Percentiles rank a stretch among this genome's conserved stretches.
Evolutionary conservation across 2,888 invertebrate species (phyloP).

Genomic region (Trichogramma dendrolimi): DNA sequence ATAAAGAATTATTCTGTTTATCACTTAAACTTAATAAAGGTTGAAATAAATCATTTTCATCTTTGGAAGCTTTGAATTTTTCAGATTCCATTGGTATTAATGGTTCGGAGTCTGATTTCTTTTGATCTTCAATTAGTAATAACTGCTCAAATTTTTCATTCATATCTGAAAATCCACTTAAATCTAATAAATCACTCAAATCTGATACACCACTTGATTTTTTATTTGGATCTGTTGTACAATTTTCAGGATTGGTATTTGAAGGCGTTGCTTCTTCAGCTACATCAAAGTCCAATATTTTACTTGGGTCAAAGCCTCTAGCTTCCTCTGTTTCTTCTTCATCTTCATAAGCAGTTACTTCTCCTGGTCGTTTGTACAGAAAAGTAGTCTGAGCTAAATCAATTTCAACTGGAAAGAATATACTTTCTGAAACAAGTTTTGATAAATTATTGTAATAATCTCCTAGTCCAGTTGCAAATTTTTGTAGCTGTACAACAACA

Average conservation of each 20-base stretch:
- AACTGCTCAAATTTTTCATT: conserved; percentile 27
- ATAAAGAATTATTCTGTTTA: conserved; percentile 3
- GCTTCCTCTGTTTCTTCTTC: conserved; percentile 33
- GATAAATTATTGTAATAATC: conserved; percentile 72
- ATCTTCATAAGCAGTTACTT: conserved; percentile 38
- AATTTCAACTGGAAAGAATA: conserved; percentile 92
- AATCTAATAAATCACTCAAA: conserved; percentile 23
- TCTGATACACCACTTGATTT: conserved; percentile 10
- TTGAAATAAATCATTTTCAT: neutral
- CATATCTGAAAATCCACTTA: conserved; percentile 25
- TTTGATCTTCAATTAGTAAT: conserved; percentile 27
- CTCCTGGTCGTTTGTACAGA: conserved; percentile 71
- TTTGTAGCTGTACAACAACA: conserved; percentile 78
- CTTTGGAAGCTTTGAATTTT: neutral
- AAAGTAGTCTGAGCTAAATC: conserved; percentile 90
- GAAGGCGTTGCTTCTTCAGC: conserved; percentile 25
- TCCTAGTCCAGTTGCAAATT: conserved; percentile 80
- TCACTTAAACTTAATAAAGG: conserved; percentile 11
- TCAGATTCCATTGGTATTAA: conserved; percentile 5
- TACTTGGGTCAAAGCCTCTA: conserved; percentile 25
- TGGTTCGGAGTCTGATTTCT: conserved; percentile 21
- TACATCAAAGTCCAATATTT: conserved; percentile 26
- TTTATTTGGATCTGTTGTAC: neutral
- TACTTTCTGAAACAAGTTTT: conserved; percentile 70
- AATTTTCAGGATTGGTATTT: neutral